Base-by-base conservation (phyloP, 2,888 invertebrate genomes). In the Sinodicranocentrus sp. region DNA sequence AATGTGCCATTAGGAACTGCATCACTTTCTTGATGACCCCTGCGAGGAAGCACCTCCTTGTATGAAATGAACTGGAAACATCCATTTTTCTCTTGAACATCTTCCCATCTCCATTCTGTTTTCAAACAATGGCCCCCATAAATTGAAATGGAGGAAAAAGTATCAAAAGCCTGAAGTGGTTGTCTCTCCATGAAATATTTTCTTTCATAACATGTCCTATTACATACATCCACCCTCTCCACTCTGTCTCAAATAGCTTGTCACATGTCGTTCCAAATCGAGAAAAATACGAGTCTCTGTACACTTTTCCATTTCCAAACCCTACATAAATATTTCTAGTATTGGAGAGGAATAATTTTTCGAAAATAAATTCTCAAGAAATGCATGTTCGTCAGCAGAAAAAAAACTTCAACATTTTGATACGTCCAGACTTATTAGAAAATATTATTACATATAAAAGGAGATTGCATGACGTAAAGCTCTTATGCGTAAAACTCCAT, bases 341-440 rank as follows among this genome's bases (percentile, higher is more conserved):
- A 33, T 33, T 33, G 33, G 10, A 33, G 5, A 6, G 5, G n/a
- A 39, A 8, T n/a, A 48, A 48, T 48, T 48, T n/a, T 48, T 57
- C 10, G 15, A 57, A 13, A 23, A 23, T 3, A 54, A 54, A 54
- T 19, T 52, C 52, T 19, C 1, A 19, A 52, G 8, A 59, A 72
- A 72, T 43, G 43, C 23, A 59, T n/a, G 59, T 33, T 43, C 43
- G 15, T 57, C 43, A 33, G 43, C 57, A 1, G 5, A 72, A 59
- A 57, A 59, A 54, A 33, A 33, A 33, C 33, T 33, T 33, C 19
- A 43, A 59, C n/a, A 52, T 17, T 3, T 61, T 48, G 39, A 57
- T 43, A 57, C n/a, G 71, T 73, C 61, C 61, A 61, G 44, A 33
- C 33, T 48, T 73, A 63, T 73, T 48, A 61, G 73, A 63, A 63